Evolutionary conservation across 2,888 invertebrate genomes (phyloP), one percentile per base, ranked within the genome.

Genomic region (Andrena dorsata): DNA sequence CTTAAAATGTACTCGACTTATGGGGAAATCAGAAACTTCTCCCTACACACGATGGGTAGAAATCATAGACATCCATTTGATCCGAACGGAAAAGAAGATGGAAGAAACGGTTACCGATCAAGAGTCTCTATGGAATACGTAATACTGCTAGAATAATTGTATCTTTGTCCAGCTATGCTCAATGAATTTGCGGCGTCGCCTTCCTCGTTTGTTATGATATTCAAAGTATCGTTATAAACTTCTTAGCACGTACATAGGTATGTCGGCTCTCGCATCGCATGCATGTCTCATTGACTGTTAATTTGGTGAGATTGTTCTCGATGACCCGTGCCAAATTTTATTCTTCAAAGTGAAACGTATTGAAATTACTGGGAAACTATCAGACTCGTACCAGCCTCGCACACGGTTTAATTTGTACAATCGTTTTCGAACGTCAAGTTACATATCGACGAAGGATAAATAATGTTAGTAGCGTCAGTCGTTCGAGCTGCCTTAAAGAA

Each of bases 191-290:
- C 75, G 77, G 77, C 74, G 65, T 66, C 68, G 65, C 13, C 28
- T 28, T 32, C 10, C 23, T 13, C 13, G 26, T 20, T 5, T 8
- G 41, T 26, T 20, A 2, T 68, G 56, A 70, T 73, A 73, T 61
- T 79, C 56, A 70, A 79, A 63, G 61, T 56, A 49, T 75, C 78
- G 76, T 65, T 51, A 20, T n/a, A 56, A 69, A 66, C 76, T 23
- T 79, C 64, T 61, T 75, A 79, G 65, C 47, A 72, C 76, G 51
- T 76, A 79, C 76, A 76, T 79, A 73, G n/a, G n/a, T n/a, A n/a
- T 60, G n/a, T 78, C 64, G 76, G 78, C 79, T 76, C 78, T 79
- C 83, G 79, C 76, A 76, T 83, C 73, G 72, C 75, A 78, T 75
- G 82, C 78, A 71, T 75, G 80, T 77, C 65, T 73, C 61, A 49